Evolutionary conservation across 2,797 vertebrate genomes (phyloP).

Genomic region (Helostoma temminkii): DNA sequence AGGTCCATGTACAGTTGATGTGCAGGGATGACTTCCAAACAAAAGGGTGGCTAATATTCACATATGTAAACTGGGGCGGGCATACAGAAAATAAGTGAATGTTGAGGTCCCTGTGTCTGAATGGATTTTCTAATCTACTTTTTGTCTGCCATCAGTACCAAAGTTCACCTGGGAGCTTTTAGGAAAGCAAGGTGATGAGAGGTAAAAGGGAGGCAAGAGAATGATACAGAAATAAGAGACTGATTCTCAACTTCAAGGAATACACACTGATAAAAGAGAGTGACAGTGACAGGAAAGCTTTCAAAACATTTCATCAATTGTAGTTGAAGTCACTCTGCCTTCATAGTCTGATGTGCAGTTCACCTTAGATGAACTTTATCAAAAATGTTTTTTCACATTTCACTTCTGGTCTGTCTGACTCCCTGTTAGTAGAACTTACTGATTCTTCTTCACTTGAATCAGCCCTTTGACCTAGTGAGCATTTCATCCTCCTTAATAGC

Average conservation of each 20-base stretch:
- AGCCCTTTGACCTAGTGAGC: slow-evolving; percentile 14
- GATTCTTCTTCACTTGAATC: slow-evolving; percentile 17
- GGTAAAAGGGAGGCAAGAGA: neutral
- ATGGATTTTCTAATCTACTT: slow-evolving; percentile 42
- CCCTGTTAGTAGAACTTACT: slow-evolving; percentile 17
- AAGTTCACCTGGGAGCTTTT: slow-evolving; percentile 41
- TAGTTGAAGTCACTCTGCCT: slow-evolving; percentile 33
- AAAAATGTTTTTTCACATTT: slow-evolving; percentile 19
- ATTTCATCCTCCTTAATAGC: slow-evolving; percentile 24
- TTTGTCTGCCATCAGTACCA: slow-evolving; percentile 41
- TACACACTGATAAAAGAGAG: slow-evolving; percentile 29
- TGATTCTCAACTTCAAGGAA: slow-evolving; percentile 42
- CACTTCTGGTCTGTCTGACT: neutral
- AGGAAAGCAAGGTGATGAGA: slow-evolving; percentile 12
- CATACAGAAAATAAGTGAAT: slow-evolving; percentile 18
- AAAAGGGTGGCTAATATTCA: slow-evolving; percentile 43
- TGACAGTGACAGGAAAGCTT: slow-evolving; percentile 13
- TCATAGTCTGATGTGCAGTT: slow-evolving; percentile 16
- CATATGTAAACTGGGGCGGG: slow-evolving; percentile 34
- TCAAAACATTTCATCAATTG: slow-evolving; percentile 41
- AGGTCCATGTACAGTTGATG: no score
- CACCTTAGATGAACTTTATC: slow-evolving; percentile 35
- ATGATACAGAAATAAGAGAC: slow-evolving; percentile 11
- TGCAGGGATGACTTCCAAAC: neutral
- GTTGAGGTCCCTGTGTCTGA: slow-evolving; percentile 1